A percentile compares a stretch with the other conserved stretches of the same genome.
These are phyloP conservation scores for Ceuthmochares aereus DNA, from an alignment of 2,113 vertebrate genomes.

Conservation along the genomic window DNA sequence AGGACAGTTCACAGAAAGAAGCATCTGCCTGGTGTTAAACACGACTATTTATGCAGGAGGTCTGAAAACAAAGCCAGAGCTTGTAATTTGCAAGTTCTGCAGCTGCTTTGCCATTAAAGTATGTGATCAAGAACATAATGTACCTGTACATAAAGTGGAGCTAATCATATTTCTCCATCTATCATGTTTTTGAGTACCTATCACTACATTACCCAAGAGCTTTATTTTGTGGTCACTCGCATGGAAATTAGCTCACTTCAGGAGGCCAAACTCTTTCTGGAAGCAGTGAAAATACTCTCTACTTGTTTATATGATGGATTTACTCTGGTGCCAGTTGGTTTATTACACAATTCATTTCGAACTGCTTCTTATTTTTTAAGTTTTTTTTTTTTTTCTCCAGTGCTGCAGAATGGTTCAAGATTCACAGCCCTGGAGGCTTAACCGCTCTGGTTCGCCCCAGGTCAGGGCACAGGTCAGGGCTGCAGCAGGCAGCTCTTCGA, in stretches of 20 bases:
- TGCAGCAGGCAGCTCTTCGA: neutral
- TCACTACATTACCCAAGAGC: neutral
- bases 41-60: neutral
- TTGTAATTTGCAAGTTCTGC: neutral
- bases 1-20: neutral
- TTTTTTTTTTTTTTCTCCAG: neutral
- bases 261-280: neutral
- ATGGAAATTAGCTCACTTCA: neutral
- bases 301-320: slow-evolving; percentile 26
- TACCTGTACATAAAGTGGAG: neutral
- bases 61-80: slow-evolving; percentile 18
- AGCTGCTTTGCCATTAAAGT: neutral
- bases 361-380: neutral
- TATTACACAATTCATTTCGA: neutral
- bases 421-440: neutral
- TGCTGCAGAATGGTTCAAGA: neutral
- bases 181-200: neutral
- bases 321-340: slow-evolving; percentile 9
- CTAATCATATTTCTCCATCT: neutral
- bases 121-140: slow-evolving; percentile 5
- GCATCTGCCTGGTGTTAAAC: neutral
- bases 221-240: slow-evolving; percentile 3
- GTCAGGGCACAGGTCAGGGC: neutral
- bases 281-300: neutral
- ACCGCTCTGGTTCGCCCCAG: neutral